Conservation (phyloP, 1,140 invertebrate species). For the Holcopasites calliopsidis region DNA sequence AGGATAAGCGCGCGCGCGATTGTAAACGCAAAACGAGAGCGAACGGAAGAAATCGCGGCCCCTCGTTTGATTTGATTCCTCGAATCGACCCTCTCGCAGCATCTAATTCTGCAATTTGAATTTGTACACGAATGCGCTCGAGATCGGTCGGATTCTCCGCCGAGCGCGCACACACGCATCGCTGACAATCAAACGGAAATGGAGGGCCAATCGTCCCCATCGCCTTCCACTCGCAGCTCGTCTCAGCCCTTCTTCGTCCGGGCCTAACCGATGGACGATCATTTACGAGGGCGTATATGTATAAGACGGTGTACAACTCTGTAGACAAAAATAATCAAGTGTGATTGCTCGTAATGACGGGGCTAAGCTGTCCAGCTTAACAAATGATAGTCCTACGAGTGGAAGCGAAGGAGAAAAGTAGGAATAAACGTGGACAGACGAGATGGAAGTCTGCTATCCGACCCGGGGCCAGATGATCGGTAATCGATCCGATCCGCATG, state of each 20-base stretch:
- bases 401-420: constrained; percentile 43
- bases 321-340: constrained; percentile 80
- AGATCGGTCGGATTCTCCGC: constrained; percentile 45
- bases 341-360: constrained; percentile 79
- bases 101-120: constrained; percentile 70
- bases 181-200: constrained; percentile 62
- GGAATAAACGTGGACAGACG: constrained; percentile 49
- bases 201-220: constrained; percentile 43
- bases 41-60: constrained; percentile 13
- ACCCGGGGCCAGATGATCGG: constrained; percentile 62
- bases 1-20: too few species aligned
- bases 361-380: constrained; percentile 78
- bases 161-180: constrained; percentile 32
- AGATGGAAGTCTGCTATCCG: constrained; percentile 33
- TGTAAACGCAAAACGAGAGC: too few species aligned
- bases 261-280: constrained; percentile 41
- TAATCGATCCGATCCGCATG: constrained; percentile 74
- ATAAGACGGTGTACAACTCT: constrained; percentile 60
- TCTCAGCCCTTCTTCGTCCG: neutral
- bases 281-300: constrained; percentile 47
- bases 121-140: constrained; percentile 52
- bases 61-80: constrained; percentile 34
- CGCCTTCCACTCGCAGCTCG: neutral
- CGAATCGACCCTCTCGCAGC: constrained; percentile 29
- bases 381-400: constrained; percentile 74